Conservation (phyloP, 1,140 invertebrate species). For the Euschistus heros region DNA sequence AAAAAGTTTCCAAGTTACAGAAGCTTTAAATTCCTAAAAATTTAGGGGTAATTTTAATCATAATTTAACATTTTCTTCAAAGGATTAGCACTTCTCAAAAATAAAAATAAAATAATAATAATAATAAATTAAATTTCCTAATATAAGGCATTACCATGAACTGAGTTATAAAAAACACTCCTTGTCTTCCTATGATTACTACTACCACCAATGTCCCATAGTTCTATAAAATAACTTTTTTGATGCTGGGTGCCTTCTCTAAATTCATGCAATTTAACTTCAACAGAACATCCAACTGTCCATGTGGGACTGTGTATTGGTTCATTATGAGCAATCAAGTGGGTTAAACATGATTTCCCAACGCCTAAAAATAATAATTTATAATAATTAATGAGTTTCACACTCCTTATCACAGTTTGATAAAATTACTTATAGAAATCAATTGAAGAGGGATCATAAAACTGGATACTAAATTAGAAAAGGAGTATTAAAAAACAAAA, state of each 20-base stretch:
- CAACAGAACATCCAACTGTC: slow-evolving; percentile 90
- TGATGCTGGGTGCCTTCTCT: slow-evolving; percentile 88
- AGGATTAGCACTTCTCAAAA: too few species aligned
- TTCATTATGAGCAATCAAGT: slow-evolving; percentile 82
- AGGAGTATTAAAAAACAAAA: too few species aligned
- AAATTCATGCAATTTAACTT: slow-evolving; percentile 92
- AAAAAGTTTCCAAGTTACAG: too few species aligned
- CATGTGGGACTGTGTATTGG: slow-evolving; percentile 73
- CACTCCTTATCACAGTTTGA: too few species aligned
- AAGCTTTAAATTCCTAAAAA: too few species aligned
- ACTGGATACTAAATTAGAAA: background rate
- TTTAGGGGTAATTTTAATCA: too few species aligned
- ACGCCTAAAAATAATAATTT: slow-evolving; percentile 51
- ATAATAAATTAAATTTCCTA: too few species aligned
- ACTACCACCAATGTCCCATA: slow-evolving; percentile 94
- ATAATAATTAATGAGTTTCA: too few species aligned
- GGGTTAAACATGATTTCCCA: slow-evolving; percentile 87
- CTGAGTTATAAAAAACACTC: slow-evolving; percentile 83
- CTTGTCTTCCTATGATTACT: slow-evolving; percentile 82
- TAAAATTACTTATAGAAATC: background rate
- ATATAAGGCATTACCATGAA: slow-evolving; percentile 60
- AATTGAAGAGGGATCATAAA: background rate
- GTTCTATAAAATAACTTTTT: slow-evolving; percentile 84
- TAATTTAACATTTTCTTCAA: too few species aligned
- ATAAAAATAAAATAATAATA: too few species aligned